A percentile compares a stretch with the other conserved stretches of the same genome.
phyloP scores from a whole-genome alignment of 2,797 vertebrate species.

The Hoplostethus atlanticus region DNA sequence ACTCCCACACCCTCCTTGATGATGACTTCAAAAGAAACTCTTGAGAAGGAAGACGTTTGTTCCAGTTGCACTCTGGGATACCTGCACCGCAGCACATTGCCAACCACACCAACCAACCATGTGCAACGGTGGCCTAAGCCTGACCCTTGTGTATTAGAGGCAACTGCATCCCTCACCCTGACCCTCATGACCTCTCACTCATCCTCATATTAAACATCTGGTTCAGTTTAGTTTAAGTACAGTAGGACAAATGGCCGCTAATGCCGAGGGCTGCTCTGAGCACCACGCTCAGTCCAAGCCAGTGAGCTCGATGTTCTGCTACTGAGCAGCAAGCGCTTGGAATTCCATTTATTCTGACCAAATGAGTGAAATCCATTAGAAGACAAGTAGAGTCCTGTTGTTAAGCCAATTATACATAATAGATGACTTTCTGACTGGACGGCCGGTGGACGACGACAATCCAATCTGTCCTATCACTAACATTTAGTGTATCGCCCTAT shows the following conservation, averaged over 20 bases:
- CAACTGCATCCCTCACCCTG: background rate
- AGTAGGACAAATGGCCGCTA: background rate
- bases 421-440: constrained; percentile 62
- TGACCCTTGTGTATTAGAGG: constrained; percentile 6
- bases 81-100: constrained; percentile 25
- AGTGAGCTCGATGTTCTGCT: constrained; percentile 24
- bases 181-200: constrained; percentile 13
- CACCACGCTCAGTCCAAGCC: constrained; percentile 13
- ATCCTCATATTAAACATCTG: constrained; percentile 13
- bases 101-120: constrained; percentile 20
- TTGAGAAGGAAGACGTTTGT: constrained; percentile 58
- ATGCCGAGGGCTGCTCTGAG: constrained; percentile 12
- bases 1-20: constrained; percentile 53
- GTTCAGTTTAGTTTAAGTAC: background rate
- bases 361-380: constrained; percentile 62
- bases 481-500: constrained; percentile 55
- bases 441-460: constrained; percentile 61
- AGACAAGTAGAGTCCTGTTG: constrained; percentile 53
- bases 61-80: constrained; percentile 22
- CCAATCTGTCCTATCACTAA: constrained; percentile 39
- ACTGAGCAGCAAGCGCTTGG: constrained; percentile 43
- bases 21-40: constrained; percentile 68
- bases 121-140: constrained; percentile 3
- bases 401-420: constrained; percentile 68
- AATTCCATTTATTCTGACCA: constrained; percentile 52